A percentile compares a stretch with the other conserved stretches of the same genome.
phyloP scores from a whole-genome alignment of 1,140 invertebrate species.

The Aleiodes sp. region DNA sequence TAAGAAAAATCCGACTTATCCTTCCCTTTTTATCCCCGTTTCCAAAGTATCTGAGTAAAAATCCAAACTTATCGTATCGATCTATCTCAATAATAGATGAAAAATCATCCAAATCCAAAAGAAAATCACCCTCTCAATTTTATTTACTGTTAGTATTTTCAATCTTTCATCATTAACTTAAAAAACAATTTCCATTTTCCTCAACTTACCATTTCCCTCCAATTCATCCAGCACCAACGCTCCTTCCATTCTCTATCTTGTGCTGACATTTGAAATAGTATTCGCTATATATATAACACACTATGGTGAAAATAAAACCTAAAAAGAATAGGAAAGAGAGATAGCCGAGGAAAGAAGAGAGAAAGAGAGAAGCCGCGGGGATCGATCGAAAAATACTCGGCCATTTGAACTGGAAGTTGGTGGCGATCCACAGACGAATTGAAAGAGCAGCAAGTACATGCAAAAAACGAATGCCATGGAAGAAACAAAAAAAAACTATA shows the following conservation, averaged over 20 bases:
- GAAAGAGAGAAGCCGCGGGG: neutral
- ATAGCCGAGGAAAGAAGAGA: too few species aligned
- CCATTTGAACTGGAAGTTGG: neutral
- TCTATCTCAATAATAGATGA: too few species aligned
- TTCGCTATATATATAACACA: neutral
- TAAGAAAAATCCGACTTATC: too few species aligned
- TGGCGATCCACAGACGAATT: conserved; percentile 10
- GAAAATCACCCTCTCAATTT: neutral
- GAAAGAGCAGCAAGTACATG: neutral
- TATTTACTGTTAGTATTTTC: neutral
- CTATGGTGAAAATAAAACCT: neutral
- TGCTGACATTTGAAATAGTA: conserved; percentile 4
- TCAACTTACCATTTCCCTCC: neutral
- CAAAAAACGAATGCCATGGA: neutral
- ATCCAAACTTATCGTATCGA: too few species aligned
- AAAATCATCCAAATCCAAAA: neutral
- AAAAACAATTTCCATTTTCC: neutral
- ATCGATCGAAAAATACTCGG: neutral
- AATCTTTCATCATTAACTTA: neutral
- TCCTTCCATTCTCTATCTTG: conserved; percentile 4
- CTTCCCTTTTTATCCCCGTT: too few species aligned
- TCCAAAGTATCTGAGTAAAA: too few species aligned
- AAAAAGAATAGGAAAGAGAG: conserved; percentile 1
- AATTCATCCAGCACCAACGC: neutral
- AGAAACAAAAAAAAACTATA: neutral